These are phyloP conservation scores for Altica lythri DNA, from an alignment of 2,888 invertebrate species.

Conservation along the genomic window DNA sequence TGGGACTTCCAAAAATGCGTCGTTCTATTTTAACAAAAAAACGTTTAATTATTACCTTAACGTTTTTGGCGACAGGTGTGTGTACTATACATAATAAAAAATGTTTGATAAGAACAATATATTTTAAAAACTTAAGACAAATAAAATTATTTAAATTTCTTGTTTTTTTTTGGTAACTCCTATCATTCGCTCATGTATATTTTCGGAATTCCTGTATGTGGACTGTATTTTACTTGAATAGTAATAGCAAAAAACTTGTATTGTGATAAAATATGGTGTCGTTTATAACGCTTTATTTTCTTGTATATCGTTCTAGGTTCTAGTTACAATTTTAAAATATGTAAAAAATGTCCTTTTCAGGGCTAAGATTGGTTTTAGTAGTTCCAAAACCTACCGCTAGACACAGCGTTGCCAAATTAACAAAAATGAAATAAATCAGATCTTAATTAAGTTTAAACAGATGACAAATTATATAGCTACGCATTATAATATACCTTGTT, in stretches of 20 bases:
- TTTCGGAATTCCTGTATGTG: constrained; percentile 3
- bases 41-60: background rate
- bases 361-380: no score
- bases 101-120: background rate
- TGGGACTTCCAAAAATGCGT: background rate
- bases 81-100: background rate
- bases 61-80: constrained; percentile 6
- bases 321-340: no score
- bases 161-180: constrained; percentile 5
- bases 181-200: constrained; percentile 4
- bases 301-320: no score
- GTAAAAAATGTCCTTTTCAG: no score
- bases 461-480: background rate
- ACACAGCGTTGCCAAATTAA: no score
- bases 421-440: no score
- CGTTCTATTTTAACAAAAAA: background rate
- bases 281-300: no score
- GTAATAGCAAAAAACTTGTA: no score
- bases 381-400: no score
- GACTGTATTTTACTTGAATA: no score
- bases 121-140: background rate
- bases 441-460: no score
- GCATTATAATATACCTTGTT: background rate
- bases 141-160: constrained; percentile 4
- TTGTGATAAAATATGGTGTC: no score